A percentile compares a stretch with the other conserved stretches of the same genome.
Conservation (phyloP, 2,113 vertebrate genomes). For the Antigone vipio region DNA sequence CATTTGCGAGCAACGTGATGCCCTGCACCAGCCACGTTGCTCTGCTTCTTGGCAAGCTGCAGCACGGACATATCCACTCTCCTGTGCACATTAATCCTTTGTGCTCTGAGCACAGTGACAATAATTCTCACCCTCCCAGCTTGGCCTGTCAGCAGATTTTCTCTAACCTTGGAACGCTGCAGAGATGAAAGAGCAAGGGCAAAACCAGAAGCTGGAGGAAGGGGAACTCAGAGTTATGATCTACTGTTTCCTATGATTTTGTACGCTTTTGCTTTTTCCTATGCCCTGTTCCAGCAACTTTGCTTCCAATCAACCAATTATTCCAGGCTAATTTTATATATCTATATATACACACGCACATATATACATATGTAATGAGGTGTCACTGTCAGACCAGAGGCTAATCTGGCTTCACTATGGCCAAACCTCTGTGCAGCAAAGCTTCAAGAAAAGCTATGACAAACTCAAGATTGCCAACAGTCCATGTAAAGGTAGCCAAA, state of each 20-base stretch:
- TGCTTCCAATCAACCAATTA: background rate
- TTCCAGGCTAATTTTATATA: background rate
- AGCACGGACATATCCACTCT: background rate
- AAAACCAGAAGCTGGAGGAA: background rate
- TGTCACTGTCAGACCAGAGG: background rate
- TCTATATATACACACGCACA: too few species aligned
- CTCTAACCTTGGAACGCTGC: background rate
- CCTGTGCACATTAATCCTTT: background rate
- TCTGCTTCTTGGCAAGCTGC: background rate
- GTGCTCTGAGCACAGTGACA: background rate
- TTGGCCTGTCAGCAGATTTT: background rate
- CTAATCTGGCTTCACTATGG: background rate
- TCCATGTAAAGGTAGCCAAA: background rate
- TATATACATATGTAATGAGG: background rate
- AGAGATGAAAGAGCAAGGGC: background rate
- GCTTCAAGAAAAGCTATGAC: background rate
- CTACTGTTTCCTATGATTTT: background rate
- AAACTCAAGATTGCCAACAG: background rate
- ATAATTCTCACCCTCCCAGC: background rate
- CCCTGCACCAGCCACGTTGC: background rate
- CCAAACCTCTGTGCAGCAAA: background rate
- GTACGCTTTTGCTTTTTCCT: background rate
- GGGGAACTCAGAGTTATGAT: background rate
- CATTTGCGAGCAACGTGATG: fast-evolving
- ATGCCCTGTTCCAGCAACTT: background rate